phyloP scores from a whole-genome alignment of 2,888 invertebrate species.

The Lamproptera curius region DNA sequence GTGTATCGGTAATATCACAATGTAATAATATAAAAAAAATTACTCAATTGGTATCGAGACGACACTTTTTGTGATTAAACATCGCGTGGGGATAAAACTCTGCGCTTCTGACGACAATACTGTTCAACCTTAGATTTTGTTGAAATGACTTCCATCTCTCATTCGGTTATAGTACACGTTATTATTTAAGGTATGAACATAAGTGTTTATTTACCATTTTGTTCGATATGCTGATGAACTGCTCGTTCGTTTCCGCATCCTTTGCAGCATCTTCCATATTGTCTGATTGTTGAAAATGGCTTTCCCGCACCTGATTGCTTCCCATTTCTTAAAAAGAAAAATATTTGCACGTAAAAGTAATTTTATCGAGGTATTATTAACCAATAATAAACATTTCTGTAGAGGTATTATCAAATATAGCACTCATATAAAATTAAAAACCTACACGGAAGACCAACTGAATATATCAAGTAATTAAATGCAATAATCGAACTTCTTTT shows the following conservation, averaged over 20 bases:
- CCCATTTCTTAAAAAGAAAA: slow-evolving; percentile 45
- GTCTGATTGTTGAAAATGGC: slow-evolving; percentile 53
- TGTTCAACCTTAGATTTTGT: neutral
- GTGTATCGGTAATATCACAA: no score
- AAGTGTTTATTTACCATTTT: slow-evolving; percentile 57
- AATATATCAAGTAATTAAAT: no score
- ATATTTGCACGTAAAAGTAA: no score
- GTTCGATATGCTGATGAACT: slow-evolving; percentile 63
- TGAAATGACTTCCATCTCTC: neutral
- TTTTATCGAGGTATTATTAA: no score
- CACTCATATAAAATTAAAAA: no score
- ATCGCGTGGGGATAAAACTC: neutral
- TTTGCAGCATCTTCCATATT: slow-evolving; percentile 23
- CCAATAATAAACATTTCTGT: no score
- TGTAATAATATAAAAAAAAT: neutral
- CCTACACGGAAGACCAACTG: no score
- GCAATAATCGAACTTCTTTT: no score
- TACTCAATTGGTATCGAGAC: neutral
- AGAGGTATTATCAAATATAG: no score
- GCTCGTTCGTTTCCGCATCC: slow-evolving; percentile 39
- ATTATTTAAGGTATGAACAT: no score
- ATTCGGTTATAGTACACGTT: neutral
- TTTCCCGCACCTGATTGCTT: slow-evolving; percentile 44
- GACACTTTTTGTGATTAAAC: neutral
- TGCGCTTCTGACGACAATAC: no score